These are phyloP conservation scores for Pangasius mekongensis DNA, from an alignment of 2,797 vertebrate species.

Conservation along the genomic window DNA sequence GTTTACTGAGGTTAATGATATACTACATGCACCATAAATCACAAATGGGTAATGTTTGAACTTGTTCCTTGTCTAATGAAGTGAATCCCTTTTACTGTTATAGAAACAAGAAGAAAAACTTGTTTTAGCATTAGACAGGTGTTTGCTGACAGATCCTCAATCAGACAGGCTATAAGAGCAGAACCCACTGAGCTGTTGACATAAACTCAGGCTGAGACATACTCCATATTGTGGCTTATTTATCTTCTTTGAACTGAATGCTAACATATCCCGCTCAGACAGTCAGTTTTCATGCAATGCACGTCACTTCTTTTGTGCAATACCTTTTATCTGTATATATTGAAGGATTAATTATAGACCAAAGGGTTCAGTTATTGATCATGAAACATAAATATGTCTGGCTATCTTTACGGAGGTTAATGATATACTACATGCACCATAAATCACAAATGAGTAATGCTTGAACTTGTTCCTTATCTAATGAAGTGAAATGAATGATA, in stretches of 20 bases:
- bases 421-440: not conserved
- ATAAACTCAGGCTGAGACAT: not conserved
- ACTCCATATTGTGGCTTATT: not conserved
- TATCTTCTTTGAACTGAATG: not conserved
- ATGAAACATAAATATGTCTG: not conserved
- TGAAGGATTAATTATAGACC: not conserved
- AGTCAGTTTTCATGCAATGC: not conserved
- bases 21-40: not conserved
- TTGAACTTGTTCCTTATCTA: not conserved
- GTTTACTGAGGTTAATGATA: not conserved
- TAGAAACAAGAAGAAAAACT: not conserved
- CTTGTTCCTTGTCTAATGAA: not conserved
- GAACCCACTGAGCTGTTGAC: not conserved
- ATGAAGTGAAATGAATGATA: too few relatives aligned
- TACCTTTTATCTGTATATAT: too few relatives aligned
- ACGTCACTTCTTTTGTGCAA: not conserved
- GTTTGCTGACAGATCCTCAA: not conserved
- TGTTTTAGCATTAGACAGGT: constrained; percentile 8
- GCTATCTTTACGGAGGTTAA: not conserved
- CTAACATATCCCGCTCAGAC: not conserved
- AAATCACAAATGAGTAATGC: not conserved
- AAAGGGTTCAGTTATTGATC: not conserved
- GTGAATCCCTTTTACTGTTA: not conserved
- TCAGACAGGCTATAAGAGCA: constrained; percentile 1
- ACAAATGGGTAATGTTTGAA: not conserved